A percentile compares a stretch with the other conserved stretches of the same genome.
Evolutionary conservation across 2,888 invertebrate genomes (phyloP).

Genomic region (Zaprionus lineosus): DNA sequence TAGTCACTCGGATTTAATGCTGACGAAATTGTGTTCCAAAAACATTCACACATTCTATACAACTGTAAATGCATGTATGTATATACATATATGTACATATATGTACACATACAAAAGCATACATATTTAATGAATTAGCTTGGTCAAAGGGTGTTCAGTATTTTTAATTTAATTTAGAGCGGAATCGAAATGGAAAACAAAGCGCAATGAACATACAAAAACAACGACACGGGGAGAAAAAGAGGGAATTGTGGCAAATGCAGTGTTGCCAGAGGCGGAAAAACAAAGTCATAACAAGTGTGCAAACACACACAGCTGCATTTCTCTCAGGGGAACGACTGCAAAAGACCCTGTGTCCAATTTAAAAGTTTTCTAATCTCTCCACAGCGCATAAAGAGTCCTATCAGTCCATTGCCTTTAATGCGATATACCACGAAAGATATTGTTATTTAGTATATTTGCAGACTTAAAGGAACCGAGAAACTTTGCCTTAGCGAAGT

Average conservation of each 20-base stretch:
- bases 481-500: too few relatives aligned
- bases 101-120: not conserved
- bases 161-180: conserved; percentile 61
- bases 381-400: too few relatives aligned
- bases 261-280: not conserved
- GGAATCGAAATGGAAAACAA: conserved; percentile 38
- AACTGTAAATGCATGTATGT: too few relatives aligned
- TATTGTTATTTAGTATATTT: too few relatives aligned
- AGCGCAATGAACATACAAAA: conserved; percentile 12
- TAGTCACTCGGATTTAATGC: conserved; percentile 34
- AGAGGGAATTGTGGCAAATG: conserved; percentile 3
- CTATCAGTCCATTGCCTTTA: too few relatives aligned
- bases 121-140: conserved; percentile 19
- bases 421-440: too few relatives aligned
- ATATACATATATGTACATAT: not conserved
- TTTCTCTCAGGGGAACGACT: too few relatives aligned
- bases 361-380: too few relatives aligned
- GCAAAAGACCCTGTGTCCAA: not conserved
- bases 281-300: conserved; percentile 11
- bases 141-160: conserved; percentile 22
- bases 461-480: too few relatives aligned
- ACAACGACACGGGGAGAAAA: not conserved
- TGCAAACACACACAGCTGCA: conserved; percentile 7
- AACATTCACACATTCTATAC: too few relatives aligned
- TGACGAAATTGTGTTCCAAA: too few relatives aligned